phyloP scores from a whole-genome alignment of 2,113 vertebrate species.

The Poecilia latipinna region DNA sequence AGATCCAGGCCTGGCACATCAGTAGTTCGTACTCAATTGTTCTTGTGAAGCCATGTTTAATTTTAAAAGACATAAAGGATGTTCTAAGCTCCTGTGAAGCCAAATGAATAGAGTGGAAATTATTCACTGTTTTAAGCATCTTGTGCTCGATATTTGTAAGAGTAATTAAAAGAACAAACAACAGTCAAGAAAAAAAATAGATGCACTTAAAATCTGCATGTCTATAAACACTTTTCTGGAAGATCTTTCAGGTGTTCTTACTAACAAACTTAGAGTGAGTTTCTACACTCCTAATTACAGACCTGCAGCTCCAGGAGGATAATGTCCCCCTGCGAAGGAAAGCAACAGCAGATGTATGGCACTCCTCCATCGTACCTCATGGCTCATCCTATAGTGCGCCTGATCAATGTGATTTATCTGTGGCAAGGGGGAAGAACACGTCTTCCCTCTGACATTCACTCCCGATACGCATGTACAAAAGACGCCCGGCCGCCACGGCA shows the following conservation, averaged over 20 bases:
- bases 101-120: not conserved
- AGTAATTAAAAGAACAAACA: not conserved
- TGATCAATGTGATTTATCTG: slow-evolving; percentile 76
- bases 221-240: slow-evolving; percentile 75
- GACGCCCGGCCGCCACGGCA: slow-evolving; percentile 34
- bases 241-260: slow-evolving; percentile 72
- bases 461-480: slow-evolving; percentile 47
- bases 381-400: slow-evolving; percentile 62
- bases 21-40: not conserved
- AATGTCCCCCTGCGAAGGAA: slow-evolving; percentile 57
- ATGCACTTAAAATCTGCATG: slow-evolving; percentile 39
- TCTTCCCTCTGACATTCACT: slow-evolving; percentile 69
- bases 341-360: slow-evolving; percentile 74
- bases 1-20: not conserved
- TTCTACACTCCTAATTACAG: slow-evolving; percentile 66
- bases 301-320: slow-evolving; percentile 56
- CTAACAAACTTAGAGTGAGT: slow-evolving; percentile 55
- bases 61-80: not conserved
- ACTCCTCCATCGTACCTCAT: slow-evolving; percentile 67
- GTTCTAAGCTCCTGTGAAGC: not conserved
- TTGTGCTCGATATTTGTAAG: not conserved
- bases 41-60: not conserved
- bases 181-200: slow-evolving; percentile 26
- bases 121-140: not conserved
- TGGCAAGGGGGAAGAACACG: slow-evolving; percentile 50